These are phyloP conservation scores for Oncorhynchus keta DNA, from an alignment of 2,113 vertebrate species.

Conservation along the genomic window DNA sequence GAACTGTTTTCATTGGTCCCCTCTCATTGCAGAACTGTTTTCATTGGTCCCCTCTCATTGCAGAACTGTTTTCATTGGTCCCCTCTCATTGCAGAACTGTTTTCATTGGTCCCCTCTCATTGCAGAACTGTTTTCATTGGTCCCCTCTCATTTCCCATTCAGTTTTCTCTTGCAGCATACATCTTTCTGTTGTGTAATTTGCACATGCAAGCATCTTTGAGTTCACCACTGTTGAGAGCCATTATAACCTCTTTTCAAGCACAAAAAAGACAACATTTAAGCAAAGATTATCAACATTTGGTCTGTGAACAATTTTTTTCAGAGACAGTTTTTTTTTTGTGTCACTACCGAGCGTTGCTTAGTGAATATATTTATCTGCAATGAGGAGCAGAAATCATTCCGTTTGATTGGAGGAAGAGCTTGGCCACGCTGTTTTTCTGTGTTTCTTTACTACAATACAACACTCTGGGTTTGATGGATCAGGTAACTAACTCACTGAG, in stretches of 20 bases:
- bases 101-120: slow-evolving; percentile 57
- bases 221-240: too few species aligned
- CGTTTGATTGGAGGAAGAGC: neutral
- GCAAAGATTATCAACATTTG: too few species aligned
- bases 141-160: slow-evolving; percentile 56
- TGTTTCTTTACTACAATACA: slow-evolving; percentile 23
- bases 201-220: slow-evolving; percentile 38
- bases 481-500: slow-evolving; percentile 50
- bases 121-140: too few species aligned
- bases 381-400: neutral
- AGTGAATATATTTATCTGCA: slow-evolving; percentile 11
- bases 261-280: too few species aligned
- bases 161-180: slow-evolving; percentile 65
- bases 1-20: slow-evolving; percentile 58
- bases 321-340: too few species aligned
- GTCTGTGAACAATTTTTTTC: too few species aligned
- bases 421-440: neutral
- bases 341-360: slow-evolving; percentile 21
- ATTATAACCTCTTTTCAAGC: too few species aligned
- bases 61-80: too few species aligned
- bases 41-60: slow-evolving; percentile 57
- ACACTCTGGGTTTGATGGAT: slow-evolving; percentile 25
- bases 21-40: too few species aligned
- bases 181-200: slow-evolving; percentile 68
- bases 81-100: slow-evolving; percentile 56